Base-by-base conservation (phyloP, 2,888 invertebrate genomes). In the Coenonympha arcania region DNA sequence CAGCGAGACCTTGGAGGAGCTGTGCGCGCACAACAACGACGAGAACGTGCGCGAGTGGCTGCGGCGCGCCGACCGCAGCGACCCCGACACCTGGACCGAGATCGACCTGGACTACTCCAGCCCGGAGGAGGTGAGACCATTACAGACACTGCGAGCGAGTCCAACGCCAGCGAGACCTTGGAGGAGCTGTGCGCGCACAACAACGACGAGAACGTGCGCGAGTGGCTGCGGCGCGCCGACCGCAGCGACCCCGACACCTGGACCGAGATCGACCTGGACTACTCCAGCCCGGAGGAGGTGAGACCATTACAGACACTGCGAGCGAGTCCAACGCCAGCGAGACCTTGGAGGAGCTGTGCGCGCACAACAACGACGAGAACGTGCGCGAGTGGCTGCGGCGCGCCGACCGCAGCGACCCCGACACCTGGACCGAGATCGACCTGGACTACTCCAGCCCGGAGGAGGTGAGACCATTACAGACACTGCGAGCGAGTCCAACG, bases 381-480 rank as follows among this genome's bases (percentile, higher is more conserved):
- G 83, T 86, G 6, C 64, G 83, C 6, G 81, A 82, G 66, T 83
- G 84, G 85, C 67, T 84, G 57, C 63, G 81, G 0, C 59, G 76
- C 0, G 76, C 72, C 0, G 64, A 64, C 44, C 62, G 64, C 34
- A 73, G 62, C 2, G 74, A 71, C 56, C 77, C 87, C 44, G 91
- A 90, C 60, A 91, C 91, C 51, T 92, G 92, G 92, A 92, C 91
- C 0, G 92, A 92, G 73, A 91, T 92, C 48, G 91, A 90, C 71
- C 75, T 92, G 63, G 91, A 91, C 55, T 90, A 89, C 67, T 91
- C 91, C 15, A 89, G 89, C 60, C 91, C 91, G 0, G 91, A 91
- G 48, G 90, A 90, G 65, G 77, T 87, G 2, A 54, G n/a, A 78
- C 76, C 0, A 72, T 75, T 56, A 76, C 81, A 5, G 84, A 82